phyloP scores from a whole-genome alignment of 2,797 vertebrate genomes.

The Aphelocoma californica region DNA sequence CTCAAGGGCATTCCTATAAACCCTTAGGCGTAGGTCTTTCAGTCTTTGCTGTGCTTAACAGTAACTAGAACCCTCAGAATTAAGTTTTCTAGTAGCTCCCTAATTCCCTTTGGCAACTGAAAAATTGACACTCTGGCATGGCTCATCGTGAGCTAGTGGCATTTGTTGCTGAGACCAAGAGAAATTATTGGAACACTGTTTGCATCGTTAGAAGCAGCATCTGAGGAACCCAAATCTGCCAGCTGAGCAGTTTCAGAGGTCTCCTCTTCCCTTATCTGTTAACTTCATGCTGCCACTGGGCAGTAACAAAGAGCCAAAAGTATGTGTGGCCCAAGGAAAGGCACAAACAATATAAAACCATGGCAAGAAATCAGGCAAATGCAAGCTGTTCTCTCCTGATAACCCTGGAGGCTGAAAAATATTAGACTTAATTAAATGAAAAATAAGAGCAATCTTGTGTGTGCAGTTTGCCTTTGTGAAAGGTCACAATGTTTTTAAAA shows the following conservation, averaged over 20 bases:
- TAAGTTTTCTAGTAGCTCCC: background rate
- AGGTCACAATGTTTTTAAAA: background rate
- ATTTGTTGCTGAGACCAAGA: background rate
- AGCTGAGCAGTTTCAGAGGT: background rate
- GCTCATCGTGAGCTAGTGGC: background rate
- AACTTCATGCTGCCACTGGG: background rate
- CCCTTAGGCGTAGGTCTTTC: background rate
- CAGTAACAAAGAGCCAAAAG: background rate
- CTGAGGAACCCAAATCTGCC: background rate
- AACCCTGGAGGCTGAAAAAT: conserved; percentile 22
- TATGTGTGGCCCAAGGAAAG: background rate
- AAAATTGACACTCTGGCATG: background rate
- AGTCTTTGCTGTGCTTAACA: background rate
- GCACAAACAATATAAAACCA: background rate
- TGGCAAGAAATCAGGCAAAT: conserved; percentile 30
- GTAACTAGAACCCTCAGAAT: background rate
- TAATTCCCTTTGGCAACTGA: background rate
- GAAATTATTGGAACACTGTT: background rate
- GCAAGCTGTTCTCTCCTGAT: conserved; percentile 50
- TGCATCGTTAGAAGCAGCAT: background rate
- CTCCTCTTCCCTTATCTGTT: conserved; percentile 16
- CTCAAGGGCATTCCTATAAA: background rate
- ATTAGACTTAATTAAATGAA: conserved; percentile 43
- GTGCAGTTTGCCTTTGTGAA: background rate
- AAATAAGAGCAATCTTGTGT: background rate